Percentiles rank a stretch among this genome's conserved stretches.
These are phyloP conservation scores for Clinocottus analis DNA, from an alignment of 2,113 vertebrate genomes.

Conservation along the genomic window DNA sequence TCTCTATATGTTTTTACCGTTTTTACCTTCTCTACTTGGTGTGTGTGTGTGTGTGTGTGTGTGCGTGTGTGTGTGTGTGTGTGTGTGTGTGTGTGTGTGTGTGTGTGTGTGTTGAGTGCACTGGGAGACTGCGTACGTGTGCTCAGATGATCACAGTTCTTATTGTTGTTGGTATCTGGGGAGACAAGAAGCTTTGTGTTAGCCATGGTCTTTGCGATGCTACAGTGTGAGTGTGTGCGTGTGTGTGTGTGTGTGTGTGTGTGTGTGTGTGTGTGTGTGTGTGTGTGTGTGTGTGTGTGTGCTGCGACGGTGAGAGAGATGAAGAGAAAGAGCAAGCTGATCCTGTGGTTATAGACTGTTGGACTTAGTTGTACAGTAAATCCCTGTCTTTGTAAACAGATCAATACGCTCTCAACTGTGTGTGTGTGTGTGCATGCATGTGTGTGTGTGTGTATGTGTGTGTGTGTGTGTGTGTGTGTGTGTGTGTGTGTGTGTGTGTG, in stretches of 20 bases:
- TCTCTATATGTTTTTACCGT: slow-evolving; percentile 31
- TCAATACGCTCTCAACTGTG: slow-evolving; percentile 75
- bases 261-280: not conserved
- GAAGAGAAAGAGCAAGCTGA: slow-evolving; percentile 68
- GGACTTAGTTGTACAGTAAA: slow-evolving; percentile 78
- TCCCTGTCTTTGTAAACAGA: slow-evolving; percentile 81
- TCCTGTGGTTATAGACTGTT: slow-evolving; percentile 77
- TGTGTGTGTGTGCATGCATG: slow-evolving; percentile 42
- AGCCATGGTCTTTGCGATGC: slow-evolving; percentile 58
- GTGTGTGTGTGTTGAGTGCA: slow-evolving; percentile 17
- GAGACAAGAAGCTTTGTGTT: slow-evolving; percentile 74
- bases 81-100: slow-evolving; percentile 1
- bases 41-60: not conserved
- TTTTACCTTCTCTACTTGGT: too few relatives aligned
- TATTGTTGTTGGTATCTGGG: slow-evolving; percentile 72
- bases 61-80: slow-evolving; percentile 5
- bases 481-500: too few relatives aligned
- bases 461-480: slow-evolving; percentile 28
- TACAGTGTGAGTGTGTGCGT: slow-evolving; percentile 28
- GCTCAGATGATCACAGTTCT: slow-evolving; percentile 71
- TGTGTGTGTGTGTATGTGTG: slow-evolving; percentile 44
- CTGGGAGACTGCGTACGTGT: slow-evolving; percentile 24
- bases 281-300: too few relatives aligned
- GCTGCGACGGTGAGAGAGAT: slow-evolving; percentile 33
- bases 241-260: slow-evolving; percentile 41